Evolutionary conservation across 2,797 vertebrate genomes (phyloP), one percentile per base, ranked within the genome.

Genomic region (Sandelia bainsii): DNA sequence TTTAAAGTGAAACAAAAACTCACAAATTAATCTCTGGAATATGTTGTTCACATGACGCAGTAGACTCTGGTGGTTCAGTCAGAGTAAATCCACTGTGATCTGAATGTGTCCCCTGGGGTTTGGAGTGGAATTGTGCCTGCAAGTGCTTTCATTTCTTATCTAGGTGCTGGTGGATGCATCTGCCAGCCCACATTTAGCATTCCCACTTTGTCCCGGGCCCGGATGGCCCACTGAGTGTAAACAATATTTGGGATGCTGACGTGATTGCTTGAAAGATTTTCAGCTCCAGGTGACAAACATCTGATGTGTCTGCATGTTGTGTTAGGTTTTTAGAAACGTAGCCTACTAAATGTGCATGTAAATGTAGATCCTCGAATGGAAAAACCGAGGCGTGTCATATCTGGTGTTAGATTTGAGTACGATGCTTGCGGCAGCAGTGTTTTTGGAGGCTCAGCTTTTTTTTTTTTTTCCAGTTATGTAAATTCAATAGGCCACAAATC

Each of bases 121-220:
- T 76, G 29, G 45, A 51, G 44, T 25, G 46, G 63, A 74, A 77
- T 27, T 25, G 65, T 45, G 66, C 79, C 75, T 72, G 34, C 39
- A 22, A 69, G 62, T 22, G 37, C 71, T 88, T 86, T 79, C 10
- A 65, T 80, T 87, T 81, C 79, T 89, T 84, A 87, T 92, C 82
- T 81, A 3, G 0, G 27, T 51, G 64, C 79, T 40, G 40, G 52
- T 71, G 53, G 64, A 81, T 80, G 63, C 73, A 74, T 84, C 80
- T 85, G 82, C 77, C 77, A 72, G 32, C 54, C 63, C 76, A 62
- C 71, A 59, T 87, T 91, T 85, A 81, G 69, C 72, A 90, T 89
- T 90, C 86, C 79, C 62, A 83, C 51, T 62, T 48, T 48, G 82
- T 87, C 68, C 69, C 45, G 32, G 70, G 59, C 79, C 69, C 50